Evolutionary conservation across 2,888 invertebrate genomes (phyloP).

Genomic region (Sminthurides aquaticus): DNA sequence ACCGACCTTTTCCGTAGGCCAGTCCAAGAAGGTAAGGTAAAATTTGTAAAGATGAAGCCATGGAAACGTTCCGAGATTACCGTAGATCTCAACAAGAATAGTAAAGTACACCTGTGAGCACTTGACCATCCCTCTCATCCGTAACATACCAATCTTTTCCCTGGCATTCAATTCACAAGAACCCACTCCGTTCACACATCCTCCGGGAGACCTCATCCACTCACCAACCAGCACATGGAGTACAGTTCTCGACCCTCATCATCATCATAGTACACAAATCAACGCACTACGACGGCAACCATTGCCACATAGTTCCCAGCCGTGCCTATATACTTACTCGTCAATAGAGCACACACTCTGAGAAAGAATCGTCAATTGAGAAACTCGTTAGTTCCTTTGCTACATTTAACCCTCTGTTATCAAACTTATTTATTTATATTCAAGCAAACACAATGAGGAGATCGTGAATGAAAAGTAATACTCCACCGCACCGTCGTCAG

Average conservation of each 20-base stretch:
- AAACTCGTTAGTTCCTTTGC: constrained; percentile 1
- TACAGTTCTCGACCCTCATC: no score
- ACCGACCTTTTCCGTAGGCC: background rate
- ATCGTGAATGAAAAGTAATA: constrained; percentile 7
- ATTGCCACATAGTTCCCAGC: no score
- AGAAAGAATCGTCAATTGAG: no score
- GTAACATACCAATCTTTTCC: no score
- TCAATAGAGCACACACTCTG: no score
- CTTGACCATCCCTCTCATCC: background rate
- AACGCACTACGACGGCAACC: no score
- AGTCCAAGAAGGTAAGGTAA: no score
- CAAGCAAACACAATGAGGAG: background rate
- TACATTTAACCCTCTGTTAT: background rate
- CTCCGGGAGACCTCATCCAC: background rate
- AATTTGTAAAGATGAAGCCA: no score
- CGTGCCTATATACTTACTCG: no score
- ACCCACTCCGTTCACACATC: background rate
- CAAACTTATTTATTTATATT: constrained; percentile 9
- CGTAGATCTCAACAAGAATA: no score
- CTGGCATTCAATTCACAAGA: background rate
- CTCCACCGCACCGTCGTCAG: background rate
- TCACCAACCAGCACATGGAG: background rate
- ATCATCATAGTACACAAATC: no score
- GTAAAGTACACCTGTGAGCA: background rate
- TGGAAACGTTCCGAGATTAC: no score